Evolutionary conservation across 1,140 invertebrate species (phyloP).

Genomic region (Littorina saxatilis): DNA sequence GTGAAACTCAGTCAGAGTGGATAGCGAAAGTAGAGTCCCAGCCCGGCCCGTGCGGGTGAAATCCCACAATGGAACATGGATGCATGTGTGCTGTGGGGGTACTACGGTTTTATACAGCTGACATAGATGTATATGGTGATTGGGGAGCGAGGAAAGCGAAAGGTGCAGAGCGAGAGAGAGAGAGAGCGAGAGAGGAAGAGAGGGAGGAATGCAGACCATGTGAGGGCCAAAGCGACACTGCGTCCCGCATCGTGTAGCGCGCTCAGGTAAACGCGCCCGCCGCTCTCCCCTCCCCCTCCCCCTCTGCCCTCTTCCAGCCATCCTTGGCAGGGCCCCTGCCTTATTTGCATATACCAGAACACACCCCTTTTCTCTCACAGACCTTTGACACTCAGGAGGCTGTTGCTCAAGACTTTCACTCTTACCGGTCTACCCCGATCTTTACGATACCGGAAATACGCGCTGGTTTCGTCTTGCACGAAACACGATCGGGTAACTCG

Average conservation of each 20-base stretch:
- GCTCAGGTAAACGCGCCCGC: slow-evolving; percentile 15
- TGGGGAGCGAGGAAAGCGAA: slow-evolving; percentile 3
- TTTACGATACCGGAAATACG: no score
- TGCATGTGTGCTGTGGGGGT: slow-evolving; percentile 42
- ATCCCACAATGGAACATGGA: slow-evolving; percentile 42
- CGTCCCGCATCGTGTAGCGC: slow-evolving; percentile 32
- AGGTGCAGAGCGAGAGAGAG: not conserved
- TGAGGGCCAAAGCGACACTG: slow-evolving; percentile 46
- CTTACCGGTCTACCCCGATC: not conserved
- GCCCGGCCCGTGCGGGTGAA: slow-evolving; percentile 2
- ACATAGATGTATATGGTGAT: slow-evolving; percentile 50
- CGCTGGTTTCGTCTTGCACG: no score
- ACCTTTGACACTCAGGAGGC: not conserved
- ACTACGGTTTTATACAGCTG: slow-evolving; percentile 47
- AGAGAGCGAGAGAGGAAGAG: slow-evolving; percentile 1
- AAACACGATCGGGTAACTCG: no score
- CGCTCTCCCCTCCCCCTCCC: not conserved
- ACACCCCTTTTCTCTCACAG: not conserved
- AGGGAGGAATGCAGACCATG: slow-evolving; percentile 47
- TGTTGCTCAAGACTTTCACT: slow-evolving; percentile 22
- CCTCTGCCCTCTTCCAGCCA: not conserved
- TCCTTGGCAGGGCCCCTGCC: not conserved
- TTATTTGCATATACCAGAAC: not conserved
- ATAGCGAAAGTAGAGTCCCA: slow-evolving; percentile 29
- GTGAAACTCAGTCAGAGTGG: not conserved